Percentiles rank a stretch among this genome's conserved stretches.
Evolutionary conservation across 2,797 vertebrate genomes (phyloP).

Genomic region (Sphenopsis melanotis): DNA sequence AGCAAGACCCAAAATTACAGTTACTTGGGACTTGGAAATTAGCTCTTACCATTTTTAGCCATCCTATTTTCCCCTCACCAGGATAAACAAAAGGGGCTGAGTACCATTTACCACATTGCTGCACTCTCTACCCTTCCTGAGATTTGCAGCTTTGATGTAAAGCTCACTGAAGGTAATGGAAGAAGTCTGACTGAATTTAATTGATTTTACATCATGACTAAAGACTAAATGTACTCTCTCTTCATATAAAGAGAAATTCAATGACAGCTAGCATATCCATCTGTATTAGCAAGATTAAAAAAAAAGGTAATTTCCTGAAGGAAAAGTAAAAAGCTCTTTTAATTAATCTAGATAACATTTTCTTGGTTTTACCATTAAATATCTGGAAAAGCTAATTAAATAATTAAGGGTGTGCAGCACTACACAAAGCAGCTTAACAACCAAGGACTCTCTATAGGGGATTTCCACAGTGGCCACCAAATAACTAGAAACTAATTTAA

Average conservation of each 20-base stretch:
- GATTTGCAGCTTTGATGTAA: background rate
- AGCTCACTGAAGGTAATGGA: background rate
- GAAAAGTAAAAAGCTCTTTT: background rate
- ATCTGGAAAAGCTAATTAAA: background rate
- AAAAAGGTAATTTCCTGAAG: background rate
- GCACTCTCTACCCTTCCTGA: background rate
- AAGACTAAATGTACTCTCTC: background rate
- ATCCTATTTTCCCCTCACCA: background rate
- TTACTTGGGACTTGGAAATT: background rate
- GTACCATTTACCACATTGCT: background rate
- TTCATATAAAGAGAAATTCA: background rate
- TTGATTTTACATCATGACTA: background rate
- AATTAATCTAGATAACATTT: background rate
- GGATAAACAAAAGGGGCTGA: background rate
- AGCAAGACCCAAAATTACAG: background rate
- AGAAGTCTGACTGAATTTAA: background rate
- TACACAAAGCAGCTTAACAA: background rate
- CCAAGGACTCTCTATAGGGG: background rate
- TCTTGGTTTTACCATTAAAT: background rate
- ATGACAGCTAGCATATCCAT: background rate
- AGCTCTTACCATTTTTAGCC: background rate
- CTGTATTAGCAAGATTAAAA: background rate
- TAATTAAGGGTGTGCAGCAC: background rate
- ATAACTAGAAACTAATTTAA: background rate
- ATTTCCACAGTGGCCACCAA: background rate